Conservation (phyloP, 2,113 vertebrate species). For the Sylvilagus bachmani region DNA sequence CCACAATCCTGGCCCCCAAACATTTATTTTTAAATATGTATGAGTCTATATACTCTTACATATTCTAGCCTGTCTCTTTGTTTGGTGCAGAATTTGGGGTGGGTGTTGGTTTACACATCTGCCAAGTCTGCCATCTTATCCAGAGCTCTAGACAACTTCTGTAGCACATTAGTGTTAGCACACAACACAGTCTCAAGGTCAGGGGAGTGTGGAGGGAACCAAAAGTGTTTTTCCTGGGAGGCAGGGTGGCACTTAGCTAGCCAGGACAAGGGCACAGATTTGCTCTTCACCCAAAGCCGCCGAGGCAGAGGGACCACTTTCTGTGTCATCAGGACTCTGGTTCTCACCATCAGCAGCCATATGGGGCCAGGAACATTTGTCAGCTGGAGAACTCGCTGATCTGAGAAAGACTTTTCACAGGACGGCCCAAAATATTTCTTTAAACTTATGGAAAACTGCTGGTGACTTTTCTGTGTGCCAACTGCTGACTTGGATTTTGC, state of each 20-base stretch:
- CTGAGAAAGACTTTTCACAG: slow-evolving; percentile 83
- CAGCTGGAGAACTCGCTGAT: slow-evolving; percentile 84
- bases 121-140: not conserved
- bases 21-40: not conserved
- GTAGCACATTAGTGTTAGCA: not conserved
- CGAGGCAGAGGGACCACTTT: slow-evolving; percentile 77
- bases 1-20: no score
- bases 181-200: not conserved
- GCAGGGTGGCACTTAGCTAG: not conserved
- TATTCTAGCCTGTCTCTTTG: not conserved
- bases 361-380: slow-evolving; percentile 78
- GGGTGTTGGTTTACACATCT: not conserved
- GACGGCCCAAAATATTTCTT: slow-evolving; percentile 81
- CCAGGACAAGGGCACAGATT: slow-evolving; percentile 70
- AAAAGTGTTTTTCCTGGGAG: not conserved
- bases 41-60: not conserved
- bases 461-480: slow-evolving; percentile 79
- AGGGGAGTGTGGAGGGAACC: not conserved
- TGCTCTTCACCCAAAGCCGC: slow-evolving; percentile 75
- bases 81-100: slow-evolving; percentile 26
- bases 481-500: slow-evolving; percentile 82
- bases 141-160: not conserved
- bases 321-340: slow-evolving; percentile 74
- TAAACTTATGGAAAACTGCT: slow-evolving; percentile 80
- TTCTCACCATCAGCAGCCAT: slow-evolving; percentile 66